Evolutionary conservation across 2,797 vertebrate genomes (phyloP).

Genomic region (Danio choprae): DNA sequence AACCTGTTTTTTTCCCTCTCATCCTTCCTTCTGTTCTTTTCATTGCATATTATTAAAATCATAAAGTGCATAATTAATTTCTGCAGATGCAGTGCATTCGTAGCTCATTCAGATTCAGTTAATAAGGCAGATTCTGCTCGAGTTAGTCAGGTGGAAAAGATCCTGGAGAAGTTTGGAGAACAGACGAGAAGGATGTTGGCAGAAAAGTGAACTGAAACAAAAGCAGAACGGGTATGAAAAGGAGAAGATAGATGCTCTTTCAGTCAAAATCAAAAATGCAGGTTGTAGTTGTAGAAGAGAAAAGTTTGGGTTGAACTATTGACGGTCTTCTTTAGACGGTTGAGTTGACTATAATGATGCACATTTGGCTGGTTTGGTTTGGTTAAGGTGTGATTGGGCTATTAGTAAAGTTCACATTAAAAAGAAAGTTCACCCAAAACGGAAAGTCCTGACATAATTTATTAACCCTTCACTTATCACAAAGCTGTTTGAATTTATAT

Average conservation of each 20-base stretch:
- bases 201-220: conserved; percentile 18
- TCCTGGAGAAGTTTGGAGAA: conserved; percentile 47
- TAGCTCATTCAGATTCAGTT: conserved; percentile 56
- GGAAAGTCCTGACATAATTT: too few relatives aligned
- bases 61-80: conserved; percentile 81
- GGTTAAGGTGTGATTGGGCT: too few relatives aligned
- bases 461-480: too few relatives aligned
- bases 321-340: too few relatives aligned
- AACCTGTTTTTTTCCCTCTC: conserved; percentile 55
- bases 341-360: too few relatives aligned
- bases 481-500: too few relatives aligned
- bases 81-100: conserved; percentile 71
- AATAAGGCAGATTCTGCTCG: conserved; percentile 29
- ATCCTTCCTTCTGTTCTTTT: conserved; percentile 67
- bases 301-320: too few relatives aligned
- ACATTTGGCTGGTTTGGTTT: too few relatives aligned
- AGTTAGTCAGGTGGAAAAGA: conserved; percentile 46
- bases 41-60: conserved; percentile 71
- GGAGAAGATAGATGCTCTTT: not conserved
- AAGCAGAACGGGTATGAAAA: not conserved
- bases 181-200: conserved; percentile 1
- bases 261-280: not conserved
- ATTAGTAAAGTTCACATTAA: too few relatives aligned
- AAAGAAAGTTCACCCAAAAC: too few relatives aligned
- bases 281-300: not conserved